Evolutionary conservation across 2,888 invertebrate genomes (phyloP), one percentile per base, ranked within the genome.

Genomic region (Caenorhabditis virilis): DNA sequence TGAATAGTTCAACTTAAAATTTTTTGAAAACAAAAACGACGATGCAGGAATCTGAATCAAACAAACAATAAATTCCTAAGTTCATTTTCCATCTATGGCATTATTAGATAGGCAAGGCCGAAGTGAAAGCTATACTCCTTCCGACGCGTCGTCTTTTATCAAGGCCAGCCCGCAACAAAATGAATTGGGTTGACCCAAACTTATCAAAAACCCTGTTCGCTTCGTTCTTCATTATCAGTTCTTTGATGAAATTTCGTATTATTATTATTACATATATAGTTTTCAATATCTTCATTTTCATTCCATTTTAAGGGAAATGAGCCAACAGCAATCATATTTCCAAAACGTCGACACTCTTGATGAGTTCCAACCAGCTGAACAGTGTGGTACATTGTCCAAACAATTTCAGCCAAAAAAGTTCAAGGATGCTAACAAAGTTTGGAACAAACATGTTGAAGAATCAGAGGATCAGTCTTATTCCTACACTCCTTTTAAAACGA

Each of bases 271-370:
- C 6, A 9, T 30, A 30, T 30, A 9, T 30, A 9, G 13, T 30
- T 30, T 30, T 6, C 13, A 30, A 30, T 13, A 30, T 30, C 13
- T 30, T 30, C 13, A 30, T 30, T 30, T 30, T 13, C 30, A 30
- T 30, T 30, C 13, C 13, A 9, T 30, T 30, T 30, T 9, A 13
- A 30, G 13, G 13, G 13, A 9, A 9, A 30, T 30, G 30, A 30
- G 30, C 13, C 30, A 30, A 30, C 30, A 30, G 13, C 30, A 18
- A 45, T 27, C 47, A 4, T 65, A 65, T 38, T 65, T 65, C 26
- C 65, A 65, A 65, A 51, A 60, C 36, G 65, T 65, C 26, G 65
- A 65, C 7, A 65, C 60, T 2, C 47, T 51, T 25, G 65, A 65
- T 33, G 65, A 60, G 27, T 51, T 51, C 22, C 27, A 52, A 11